These are phyloP conservation scores for Neuroterus valhalla DNA, from an alignment of 1,140 invertebrate genomes.

Conservation along the genomic window DNA sequence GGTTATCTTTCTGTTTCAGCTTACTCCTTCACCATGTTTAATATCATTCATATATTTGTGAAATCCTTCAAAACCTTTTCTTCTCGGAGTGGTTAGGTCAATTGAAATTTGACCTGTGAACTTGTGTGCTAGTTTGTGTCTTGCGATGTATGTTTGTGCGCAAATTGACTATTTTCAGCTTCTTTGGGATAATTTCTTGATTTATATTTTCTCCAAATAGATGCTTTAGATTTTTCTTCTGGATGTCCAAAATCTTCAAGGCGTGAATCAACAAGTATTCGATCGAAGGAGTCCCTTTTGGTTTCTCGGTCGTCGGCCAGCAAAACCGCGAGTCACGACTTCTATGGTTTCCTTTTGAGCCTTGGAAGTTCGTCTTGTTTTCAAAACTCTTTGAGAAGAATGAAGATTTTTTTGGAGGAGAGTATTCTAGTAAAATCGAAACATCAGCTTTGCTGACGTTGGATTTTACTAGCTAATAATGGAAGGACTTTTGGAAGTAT, in stretches of 20 bases:
- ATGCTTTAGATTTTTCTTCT: background rate
- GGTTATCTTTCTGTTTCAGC: background rate
- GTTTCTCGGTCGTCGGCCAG: constrained; percentile 5
- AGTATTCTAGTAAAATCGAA: background rate
- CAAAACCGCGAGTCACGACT: background rate
- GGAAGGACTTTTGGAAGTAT: background rate
- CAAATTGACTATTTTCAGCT: background rate
- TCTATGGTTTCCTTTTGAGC: constrained; percentile 34
- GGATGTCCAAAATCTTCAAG: background rate
- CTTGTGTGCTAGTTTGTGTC: background rate
- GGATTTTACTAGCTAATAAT: background rate
- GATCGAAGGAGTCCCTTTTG: constrained; percentile 14
- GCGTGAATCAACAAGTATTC: background rate
- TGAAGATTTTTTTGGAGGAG: too few relatives aligned
- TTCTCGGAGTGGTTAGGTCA: background rate
- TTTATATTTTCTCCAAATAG: background rate
- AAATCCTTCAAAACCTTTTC: background rate
- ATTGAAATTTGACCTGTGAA: background rate
- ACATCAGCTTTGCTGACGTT: background rate
- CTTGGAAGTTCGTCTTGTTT: constrained; percentile 2
- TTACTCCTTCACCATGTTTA: background rate
- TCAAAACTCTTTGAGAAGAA: background rate
- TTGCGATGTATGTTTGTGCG: background rate
- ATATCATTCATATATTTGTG: background rate
- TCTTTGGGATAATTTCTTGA: background rate